Evolutionary conservation across 1,140 invertebrate species (phyloP).

Genomic region (Harlomillsia oculata): DNA sequence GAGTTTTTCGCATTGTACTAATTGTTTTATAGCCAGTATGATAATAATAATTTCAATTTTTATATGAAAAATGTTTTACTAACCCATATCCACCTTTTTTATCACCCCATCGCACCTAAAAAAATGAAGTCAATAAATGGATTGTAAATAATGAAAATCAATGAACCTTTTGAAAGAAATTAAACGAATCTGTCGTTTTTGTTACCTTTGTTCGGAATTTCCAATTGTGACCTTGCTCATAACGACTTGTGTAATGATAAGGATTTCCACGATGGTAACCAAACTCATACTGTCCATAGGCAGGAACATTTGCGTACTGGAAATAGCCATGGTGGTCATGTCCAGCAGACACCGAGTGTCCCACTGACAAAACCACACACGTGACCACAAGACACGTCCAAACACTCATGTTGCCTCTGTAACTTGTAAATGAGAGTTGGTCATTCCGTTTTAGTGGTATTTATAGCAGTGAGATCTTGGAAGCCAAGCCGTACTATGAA

Average conservation of each 20-base stretch:
- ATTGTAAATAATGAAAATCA: not conserved
- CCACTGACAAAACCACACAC: not conserved
- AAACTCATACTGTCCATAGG: constrained; percentile 39
- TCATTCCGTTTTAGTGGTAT: too few species aligned
- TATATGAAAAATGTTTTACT: constrained; percentile 36
- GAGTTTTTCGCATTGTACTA: not conserved
- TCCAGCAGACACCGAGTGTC: not conserved
- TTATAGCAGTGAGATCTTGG: too few species aligned
- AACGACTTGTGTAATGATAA: constrained; percentile 40
- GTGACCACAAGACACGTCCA: not conserved
- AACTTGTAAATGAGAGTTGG: too few species aligned
- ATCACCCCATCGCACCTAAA: constrained; percentile 40
- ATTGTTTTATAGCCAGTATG: not conserved
- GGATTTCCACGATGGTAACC: constrained; percentile 40
- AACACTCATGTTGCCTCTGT: too few species aligned
- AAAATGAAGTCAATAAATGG: not conserved
- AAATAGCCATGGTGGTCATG: constrained; percentile 35
- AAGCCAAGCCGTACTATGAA: too few species aligned
- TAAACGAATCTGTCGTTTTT: not conserved
- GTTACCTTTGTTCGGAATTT: constrained; percentile 39
- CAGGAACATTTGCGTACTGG: constrained; percentile 40
- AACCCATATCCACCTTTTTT: constrained; percentile 40
- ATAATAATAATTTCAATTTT: not conserved
- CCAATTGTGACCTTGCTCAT: constrained; percentile 39
- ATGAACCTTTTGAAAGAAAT: constrained; percentile 4